A percentile compares a stretch with the other conserved stretches of the same genome.
These are phyloP conservation scores for Melipona beecheii DNA, from an alignment of 2,888 invertebrate genomes.

Conservation along the genomic window DNA sequence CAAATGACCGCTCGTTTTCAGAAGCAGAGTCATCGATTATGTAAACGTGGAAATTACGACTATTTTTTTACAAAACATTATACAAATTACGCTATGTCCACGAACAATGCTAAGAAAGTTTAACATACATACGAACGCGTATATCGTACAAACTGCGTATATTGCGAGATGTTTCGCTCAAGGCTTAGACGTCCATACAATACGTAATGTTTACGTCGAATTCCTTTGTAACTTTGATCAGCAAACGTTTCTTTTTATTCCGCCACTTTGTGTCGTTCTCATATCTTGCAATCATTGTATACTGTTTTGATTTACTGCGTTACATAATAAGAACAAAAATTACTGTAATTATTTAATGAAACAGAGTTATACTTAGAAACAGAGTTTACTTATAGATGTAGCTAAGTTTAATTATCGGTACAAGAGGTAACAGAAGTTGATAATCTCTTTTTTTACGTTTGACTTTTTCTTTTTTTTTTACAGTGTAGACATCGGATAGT, in stretches of 20 bases:
- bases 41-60: neutral
- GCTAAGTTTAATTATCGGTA: too few relatives aligned
- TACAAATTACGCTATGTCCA: neutral
- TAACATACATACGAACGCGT: neutral
- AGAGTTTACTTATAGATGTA: too few relatives aligned
- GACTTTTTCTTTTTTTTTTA: too few relatives aligned
- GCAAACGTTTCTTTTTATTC: neutral
- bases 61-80: conserved; percentile 15
- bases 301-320: neutral
- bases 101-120: neutral
- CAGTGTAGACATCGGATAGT: too few relatives aligned
- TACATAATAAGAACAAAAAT: neutral
- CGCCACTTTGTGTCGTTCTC: neutral
- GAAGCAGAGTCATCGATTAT: neutral
- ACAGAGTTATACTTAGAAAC: too few relatives aligned
- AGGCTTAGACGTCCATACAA: too few relatives aligned
- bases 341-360: too few relatives aligned
- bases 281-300: neutral
- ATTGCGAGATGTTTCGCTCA: too few relatives aligned
- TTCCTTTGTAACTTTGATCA: neutral
- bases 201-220: neutral
- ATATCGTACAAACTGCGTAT: too few relatives aligned
- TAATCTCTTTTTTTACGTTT: too few relatives aligned
- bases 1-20: neutral
- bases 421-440: too few relatives aligned